phyloP scores from a whole-genome alignment of 2,797 vertebrate genomes.

The Semotilus atromaculatus region DNA sequence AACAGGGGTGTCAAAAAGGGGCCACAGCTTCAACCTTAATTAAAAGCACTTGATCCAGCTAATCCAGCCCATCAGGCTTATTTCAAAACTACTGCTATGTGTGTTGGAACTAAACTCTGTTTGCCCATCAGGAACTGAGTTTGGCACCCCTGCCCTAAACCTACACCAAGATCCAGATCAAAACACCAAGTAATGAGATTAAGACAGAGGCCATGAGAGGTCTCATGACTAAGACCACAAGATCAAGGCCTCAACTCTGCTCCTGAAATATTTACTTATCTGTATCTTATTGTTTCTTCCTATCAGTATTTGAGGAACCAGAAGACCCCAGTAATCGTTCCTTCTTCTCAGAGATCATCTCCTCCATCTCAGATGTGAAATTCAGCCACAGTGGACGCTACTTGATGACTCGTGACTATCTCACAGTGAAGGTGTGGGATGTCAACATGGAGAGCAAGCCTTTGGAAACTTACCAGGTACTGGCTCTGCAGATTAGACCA shows the following conservation, averaged over 20 bases:
- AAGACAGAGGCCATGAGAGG: neutral
- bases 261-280: neutral
- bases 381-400: conserved; percentile 91
- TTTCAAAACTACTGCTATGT: neutral
- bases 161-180: conserved; percentile 3
- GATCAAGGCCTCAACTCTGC: neutral
- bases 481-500: neutral
- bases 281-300: neutral
- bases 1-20: neutral
- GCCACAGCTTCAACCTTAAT: neutral
- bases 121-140: neutral
- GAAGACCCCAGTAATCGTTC: conserved; percentile 90
- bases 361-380: conserved; percentile 90
- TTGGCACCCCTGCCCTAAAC: neutral
- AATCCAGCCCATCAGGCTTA: neutral
- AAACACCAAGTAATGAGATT: neutral
- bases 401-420: conserved; percentile 90
- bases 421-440: conserved; percentile 91
- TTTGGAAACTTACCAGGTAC: conserved; percentile 89
- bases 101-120: neutral
- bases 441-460: conserved; percentile 90
- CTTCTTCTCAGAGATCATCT: conserved; percentile 92
- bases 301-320: conserved; percentile 88
- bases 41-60: neutral
- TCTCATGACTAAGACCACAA: neutral